These are phyloP conservation scores for Tachysurus fulvidraco DNA, from an alignment of 2,113 vertebrate species.

Conservation along the genomic window DNA sequence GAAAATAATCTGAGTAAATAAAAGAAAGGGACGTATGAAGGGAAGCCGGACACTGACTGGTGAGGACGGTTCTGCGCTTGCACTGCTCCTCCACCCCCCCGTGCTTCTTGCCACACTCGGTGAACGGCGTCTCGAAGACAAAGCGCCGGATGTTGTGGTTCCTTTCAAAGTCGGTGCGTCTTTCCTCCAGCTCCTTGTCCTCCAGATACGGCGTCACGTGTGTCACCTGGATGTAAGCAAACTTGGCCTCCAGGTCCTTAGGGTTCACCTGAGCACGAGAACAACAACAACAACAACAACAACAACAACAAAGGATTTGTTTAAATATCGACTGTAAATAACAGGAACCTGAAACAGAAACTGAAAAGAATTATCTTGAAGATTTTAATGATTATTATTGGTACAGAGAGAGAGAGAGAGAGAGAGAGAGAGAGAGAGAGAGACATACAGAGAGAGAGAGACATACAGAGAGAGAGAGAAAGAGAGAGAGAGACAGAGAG, in stretches of 20 bases:
- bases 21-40: too few species aligned
- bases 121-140: constrained; percentile 96
- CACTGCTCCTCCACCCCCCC: constrained; percentile 95
- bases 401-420: not conserved
- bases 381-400: too few species aligned
- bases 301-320: not conserved
- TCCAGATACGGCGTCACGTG: constrained; percentile 91
- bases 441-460: too few species aligned
- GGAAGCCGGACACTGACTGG: constrained; percentile 72
- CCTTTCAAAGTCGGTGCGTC: constrained; percentile 93
- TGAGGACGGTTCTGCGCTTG: constrained; percentile 88
- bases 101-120: constrained; percentile 88
- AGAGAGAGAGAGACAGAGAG: too few species aligned
- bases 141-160: constrained; percentile 96
- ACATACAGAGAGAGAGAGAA: too few species aligned
- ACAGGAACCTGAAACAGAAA: not conserved
- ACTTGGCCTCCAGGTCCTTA: constrained; percentile 94
- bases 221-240: constrained; percentile 97
- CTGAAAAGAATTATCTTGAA: not conserved
- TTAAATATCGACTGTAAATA: not conserved
- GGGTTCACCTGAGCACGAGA: constrained; percentile 83
- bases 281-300: too few species aligned
- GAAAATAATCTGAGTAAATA: not conserved
- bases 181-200: constrained; percentile 92
- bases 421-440: too few species aligned